Conservation (phyloP, 2,797 vertebrate species). For the Lutjanus campechanus region DNA sequence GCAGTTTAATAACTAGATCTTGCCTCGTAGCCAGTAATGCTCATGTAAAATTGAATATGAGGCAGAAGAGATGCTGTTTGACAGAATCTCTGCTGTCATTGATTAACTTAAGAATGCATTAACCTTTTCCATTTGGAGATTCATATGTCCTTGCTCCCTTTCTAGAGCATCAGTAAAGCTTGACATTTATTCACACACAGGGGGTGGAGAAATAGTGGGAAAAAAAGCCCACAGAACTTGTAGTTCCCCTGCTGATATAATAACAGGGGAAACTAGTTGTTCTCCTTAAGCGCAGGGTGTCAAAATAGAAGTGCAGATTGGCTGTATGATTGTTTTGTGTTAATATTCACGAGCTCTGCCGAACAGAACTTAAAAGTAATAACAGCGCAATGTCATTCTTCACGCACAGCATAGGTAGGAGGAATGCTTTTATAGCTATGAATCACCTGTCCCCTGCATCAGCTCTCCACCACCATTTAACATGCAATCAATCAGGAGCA, state of each 20-base stretch:
- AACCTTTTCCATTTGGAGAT: slow-evolving; percentile 76
- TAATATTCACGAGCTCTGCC: slow-evolving; percentile 60
- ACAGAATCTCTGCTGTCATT: slow-evolving; percentile 45
- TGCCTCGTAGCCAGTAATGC: slow-evolving; percentile 1
- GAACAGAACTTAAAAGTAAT: slow-evolving; percentile 26
- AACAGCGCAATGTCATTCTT: slow-evolving; percentile 30
- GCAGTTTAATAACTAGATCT: background rate
- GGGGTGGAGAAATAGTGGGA: slow-evolving; percentile 39
- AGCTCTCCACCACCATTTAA: slow-evolving; percentile 5
- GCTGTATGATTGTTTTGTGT: slow-evolving; percentile 40
- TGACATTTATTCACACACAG: slow-evolving; percentile 72
- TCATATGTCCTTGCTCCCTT: slow-evolving; percentile 58
- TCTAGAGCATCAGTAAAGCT: slow-evolving; percentile 63
- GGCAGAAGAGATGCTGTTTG: slow-evolving; percentile 23
- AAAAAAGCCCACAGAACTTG: slow-evolving; percentile 29
- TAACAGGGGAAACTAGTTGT: slow-evolving; percentile 36
- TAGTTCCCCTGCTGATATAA: slow-evolving; percentile 47
- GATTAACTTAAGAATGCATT: slow-evolving; percentile 75
- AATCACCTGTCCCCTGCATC: slow-evolving; percentile 52
- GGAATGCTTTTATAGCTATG: slow-evolving; percentile 48
- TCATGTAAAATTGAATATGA: slow-evolving; percentile 34
- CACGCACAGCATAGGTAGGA: slow-evolving; percentile 15
- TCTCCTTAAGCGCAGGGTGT: slow-evolving; percentile 40
- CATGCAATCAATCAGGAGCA: slow-evolving; percentile 31
- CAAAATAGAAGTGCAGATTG: slow-evolving; percentile 46